Base-by-base conservation (phyloP, 2,797 vertebrate species). In the Aldrovandia affinis region DNA sequence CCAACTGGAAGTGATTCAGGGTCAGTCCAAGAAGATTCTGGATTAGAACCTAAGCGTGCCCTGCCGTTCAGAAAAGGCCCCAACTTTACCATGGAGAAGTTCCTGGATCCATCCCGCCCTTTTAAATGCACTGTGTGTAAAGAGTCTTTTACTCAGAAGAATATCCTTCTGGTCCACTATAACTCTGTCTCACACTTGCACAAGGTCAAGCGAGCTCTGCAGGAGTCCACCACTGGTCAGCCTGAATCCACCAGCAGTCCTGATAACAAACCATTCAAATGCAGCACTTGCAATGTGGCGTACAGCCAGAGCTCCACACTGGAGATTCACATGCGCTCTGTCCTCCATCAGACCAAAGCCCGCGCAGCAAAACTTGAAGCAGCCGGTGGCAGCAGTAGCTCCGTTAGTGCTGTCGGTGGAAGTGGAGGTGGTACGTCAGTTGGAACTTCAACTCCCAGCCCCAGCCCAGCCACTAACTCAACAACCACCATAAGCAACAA, bases 71-170 rank as follows among this genome's bases (percentile, higher is more conserved):
- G 98, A 87, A 99, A 99, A 89, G 98, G 98, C 78, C 98, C 98
- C 81, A 99, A 99, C 92, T 99, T 99, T 90, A 99, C 98, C 2
- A 98, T 99, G 98, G 98, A 99, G 89, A 99, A 99, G 90, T 99
- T 99, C 87, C 92, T 99, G 85, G 98, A 99, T 93, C 98, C 98
- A 0, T 99, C 98, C 91, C 97, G 98, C 85, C 98, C 98, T 25
- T 99, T 99, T 90, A 99, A 99, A 92, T 99, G 98, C 91, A 99
- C 98, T 0, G 98, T 99, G 59, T 99, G 98, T 94, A 99, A 99
- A 95, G 98, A 99, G 90, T 99, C 98, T 86, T 99, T 99, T 89
- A 99, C 98, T 0, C 98, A 99, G 85, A 99, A 99, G 94, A 99
- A 99, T 88, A 99, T 99, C 90, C 96, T 99, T 82, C 92, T 99